Evolutionary conservation across 1,140 invertebrate genomes (phyloP).

Genomic region (Lethrus apterus): DNA sequence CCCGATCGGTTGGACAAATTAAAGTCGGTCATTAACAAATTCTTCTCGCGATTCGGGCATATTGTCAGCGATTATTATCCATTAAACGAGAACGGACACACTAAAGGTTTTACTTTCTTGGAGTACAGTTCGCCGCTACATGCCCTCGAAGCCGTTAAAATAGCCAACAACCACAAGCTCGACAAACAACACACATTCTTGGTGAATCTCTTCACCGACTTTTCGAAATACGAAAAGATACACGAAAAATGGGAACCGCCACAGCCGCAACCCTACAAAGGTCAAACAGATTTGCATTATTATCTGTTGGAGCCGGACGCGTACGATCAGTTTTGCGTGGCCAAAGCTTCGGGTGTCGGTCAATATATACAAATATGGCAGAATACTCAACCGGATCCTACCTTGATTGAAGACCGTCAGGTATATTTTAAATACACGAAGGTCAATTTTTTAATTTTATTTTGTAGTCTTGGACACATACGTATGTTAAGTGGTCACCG

Average conservation of each 20-base stretch:
- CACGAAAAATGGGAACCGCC: slow-evolving; percentile 91
- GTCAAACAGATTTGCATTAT: slow-evolving; percentile 82
- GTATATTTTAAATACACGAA: slow-evolving; percentile 45
- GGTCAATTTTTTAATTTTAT: slow-evolving; percentile 10
- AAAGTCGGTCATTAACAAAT: slow-evolving; percentile 85
- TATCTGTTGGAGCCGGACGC: slow-evolving; percentile 90
- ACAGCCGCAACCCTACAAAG: slow-evolving; percentile 75
- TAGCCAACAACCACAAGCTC: slow-evolving; percentile 87
- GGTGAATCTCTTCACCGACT: slow-evolving; percentile 94
- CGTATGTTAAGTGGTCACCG: slow-evolving; percentile 94
- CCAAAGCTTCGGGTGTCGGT: slow-evolving; percentile 68
- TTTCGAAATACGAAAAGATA: slow-evolving; percentile 81
- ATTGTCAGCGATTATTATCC: slow-evolving; percentile 90
- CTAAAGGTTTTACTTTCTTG: slow-evolving; percentile 92
- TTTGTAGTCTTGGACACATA: slow-evolving; percentile 84
- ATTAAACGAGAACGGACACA: slow-evolving; percentile 70
- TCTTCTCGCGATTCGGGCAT: slow-evolving; percentile 85
- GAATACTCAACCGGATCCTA: slow-evolving; percentile 84
- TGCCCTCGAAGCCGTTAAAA: slow-evolving; percentile 80
- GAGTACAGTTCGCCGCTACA: slow-evolving; percentile 77
- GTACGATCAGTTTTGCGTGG: slow-evolving; percentile 90
- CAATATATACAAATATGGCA: slow-evolving; percentile 79
- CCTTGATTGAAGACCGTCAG: slow-evolving; percentile 71
- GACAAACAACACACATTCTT: slow-evolving; percentile 95
- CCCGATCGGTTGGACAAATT: slow-evolving; percentile 88